phyloP scores from a whole-genome alignment of 2,113 vertebrate species.

The Perca schrenkii region DNA sequence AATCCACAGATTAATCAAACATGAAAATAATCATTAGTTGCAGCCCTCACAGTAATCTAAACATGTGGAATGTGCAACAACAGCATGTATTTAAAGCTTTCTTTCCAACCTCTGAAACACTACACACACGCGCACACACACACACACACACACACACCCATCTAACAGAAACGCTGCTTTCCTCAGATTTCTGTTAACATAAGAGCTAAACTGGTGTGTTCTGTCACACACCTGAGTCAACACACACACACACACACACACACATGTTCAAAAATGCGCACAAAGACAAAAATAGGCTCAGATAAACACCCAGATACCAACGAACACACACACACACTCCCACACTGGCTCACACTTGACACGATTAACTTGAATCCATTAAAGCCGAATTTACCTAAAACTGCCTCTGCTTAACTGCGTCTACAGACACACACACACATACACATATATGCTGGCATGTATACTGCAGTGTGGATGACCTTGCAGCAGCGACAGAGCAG shows the following conservation, averaged over 20 bases:
- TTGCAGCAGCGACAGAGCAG: constrained; percentile 42
- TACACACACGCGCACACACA: not conserved
- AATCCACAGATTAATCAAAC: no score
- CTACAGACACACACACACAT: constrained; percentile 33
- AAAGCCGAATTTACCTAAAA: constrained; percentile 67
- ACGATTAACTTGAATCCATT: constrained; percentile 63
- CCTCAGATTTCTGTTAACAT: constrained; percentile 18
- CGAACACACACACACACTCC: constrained; percentile 13
- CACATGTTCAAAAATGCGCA: not conserved
- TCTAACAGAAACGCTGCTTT: constrained; percentile 23
- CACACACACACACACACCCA: constrained; percentile 4
- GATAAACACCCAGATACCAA: not conserved
- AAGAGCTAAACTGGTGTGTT: not conserved
- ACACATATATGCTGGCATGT: constrained; percentile 1
- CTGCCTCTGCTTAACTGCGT: constrained; percentile 40
- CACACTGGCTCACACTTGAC: constrained; percentile 30
- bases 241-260: not conserved
- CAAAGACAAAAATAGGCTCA: not conserved
- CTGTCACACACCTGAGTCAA: constrained; percentile 3
- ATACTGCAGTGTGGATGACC: constrained; percentile 55
- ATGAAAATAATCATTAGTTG: no score
- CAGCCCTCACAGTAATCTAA: not conserved
- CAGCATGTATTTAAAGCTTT: not conserved
- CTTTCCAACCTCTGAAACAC: no score
- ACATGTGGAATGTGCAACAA: not conserved